A percentile compares a stretch with the other conserved stretches of the same genome.
phyloP scores from a whole-genome alignment of 1,140 invertebrate species.

The Drosophila oshimai region DNA sequence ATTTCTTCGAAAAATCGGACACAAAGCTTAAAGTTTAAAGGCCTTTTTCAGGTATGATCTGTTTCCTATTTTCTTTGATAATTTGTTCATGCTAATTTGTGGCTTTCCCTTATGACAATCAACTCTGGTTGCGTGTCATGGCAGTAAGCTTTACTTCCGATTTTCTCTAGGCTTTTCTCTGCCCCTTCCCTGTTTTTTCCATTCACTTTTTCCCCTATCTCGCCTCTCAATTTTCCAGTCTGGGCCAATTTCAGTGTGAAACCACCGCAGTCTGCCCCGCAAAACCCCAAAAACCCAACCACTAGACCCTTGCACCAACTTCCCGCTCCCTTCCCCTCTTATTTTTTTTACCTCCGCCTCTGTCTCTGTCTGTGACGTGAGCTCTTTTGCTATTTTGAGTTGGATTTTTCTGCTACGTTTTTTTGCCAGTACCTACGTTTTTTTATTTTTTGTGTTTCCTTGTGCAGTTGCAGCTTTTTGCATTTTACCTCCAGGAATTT shows the following conservation, averaged over 20 bases:
- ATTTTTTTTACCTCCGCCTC: background rate
- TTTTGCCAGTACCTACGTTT: too few relatives aligned
- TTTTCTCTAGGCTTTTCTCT: background rate
- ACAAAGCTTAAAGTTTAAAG: too few relatives aligned
- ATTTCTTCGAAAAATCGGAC: too few relatives aligned
- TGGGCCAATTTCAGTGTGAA: conserved; percentile 20
- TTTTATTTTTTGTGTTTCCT: background rate
- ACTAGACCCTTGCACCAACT: background rate
- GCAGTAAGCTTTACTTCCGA: background rate
- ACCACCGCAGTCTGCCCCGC: conserved; percentile 25
- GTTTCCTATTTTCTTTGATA: background rate
- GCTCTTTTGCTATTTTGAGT: conserved; percentile 52
- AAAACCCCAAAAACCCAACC: conserved; percentile 17
- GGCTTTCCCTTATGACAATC: conserved; percentile 3
- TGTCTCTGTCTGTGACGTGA: conserved; percentile 43
- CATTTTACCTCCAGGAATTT: conserved; percentile 64
- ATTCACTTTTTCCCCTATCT: background rate
- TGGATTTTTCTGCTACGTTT: conserved; percentile 5
- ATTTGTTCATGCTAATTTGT: conserved; percentile 10
- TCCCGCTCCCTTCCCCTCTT: background rate
- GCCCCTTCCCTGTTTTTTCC: background rate
- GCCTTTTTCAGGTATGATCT: too few relatives aligned
- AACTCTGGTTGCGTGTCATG: conserved; percentile 15
- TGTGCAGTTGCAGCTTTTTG: conserved; percentile 52
- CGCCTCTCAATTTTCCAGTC: background rate